phyloP scores from a whole-genome alignment of 2,113 vertebrate species.

The Helogale parvula region DNA sequence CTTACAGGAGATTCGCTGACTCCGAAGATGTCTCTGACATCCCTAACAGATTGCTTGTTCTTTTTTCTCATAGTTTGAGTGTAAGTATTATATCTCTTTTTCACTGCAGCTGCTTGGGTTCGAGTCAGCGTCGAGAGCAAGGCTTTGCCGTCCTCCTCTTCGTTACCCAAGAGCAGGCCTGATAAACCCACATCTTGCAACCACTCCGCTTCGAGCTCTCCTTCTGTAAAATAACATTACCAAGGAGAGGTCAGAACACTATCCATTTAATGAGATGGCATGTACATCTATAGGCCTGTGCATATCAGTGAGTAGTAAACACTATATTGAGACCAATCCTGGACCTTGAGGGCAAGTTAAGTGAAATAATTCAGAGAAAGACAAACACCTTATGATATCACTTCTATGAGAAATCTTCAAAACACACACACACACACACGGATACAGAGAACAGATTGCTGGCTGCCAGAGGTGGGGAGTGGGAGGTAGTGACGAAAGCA shows the following conservation, averaged over 20 bases:
- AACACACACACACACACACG: background rate
- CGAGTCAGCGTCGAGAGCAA: constrained; percentile 94
- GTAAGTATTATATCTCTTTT: constrained; percentile 94
- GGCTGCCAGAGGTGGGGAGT: background rate
- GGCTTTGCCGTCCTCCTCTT: constrained; percentile 89
- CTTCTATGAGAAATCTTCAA: background rate
- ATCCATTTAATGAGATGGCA: fast-evolving
- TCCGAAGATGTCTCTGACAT: constrained; percentile 94
- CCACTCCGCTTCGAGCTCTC: constrained; percentile 96
- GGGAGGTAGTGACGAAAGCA: background rate
- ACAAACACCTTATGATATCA: background rate
- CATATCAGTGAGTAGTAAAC: too few species aligned
- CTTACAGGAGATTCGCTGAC: constrained; percentile 87
- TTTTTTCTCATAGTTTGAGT: constrained; percentile 93
- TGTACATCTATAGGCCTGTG: background rate
- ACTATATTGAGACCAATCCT: background rate
- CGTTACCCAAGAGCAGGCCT: constrained; percentile 88
- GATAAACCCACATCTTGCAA: constrained; percentile 94
- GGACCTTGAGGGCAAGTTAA: background rate
- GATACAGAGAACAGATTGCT: background rate
- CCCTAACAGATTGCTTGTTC: constrained; percentile 90
- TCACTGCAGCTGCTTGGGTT: constrained; percentile 94
- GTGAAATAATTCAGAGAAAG: background rate
- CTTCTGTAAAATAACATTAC: constrained; percentile 84
- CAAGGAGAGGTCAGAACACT: background rate